Evolutionary conservation across 2,888 invertebrate genomes (phyloP).

Genomic region (Athetis lepigone): DNA sequence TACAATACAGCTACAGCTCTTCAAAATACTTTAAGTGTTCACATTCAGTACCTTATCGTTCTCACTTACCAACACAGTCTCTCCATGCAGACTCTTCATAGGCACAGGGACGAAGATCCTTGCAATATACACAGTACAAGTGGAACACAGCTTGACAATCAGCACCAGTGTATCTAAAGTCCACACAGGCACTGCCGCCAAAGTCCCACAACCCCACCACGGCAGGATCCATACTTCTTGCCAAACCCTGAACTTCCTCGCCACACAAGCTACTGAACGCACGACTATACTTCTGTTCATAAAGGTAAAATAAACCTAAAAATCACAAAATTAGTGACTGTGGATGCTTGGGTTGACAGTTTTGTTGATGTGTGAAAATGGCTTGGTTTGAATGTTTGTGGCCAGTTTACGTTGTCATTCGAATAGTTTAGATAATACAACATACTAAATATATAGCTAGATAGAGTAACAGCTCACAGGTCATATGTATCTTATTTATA

Average conservation of each 20-base stretch:
- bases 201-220: constrained; percentile 84
- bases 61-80: constrained; percentile 81
- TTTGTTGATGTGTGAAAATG: background rate
- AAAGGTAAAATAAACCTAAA: constrained; percentile 72
- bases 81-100: constrained; percentile 84
- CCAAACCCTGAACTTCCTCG: constrained; percentile 81
- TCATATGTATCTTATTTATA: no score
- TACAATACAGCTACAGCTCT: no score
- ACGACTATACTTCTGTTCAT: constrained; percentile 83
- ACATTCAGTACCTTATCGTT: background rate
- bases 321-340: constrained; percentile 52
- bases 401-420: constrained; percentile 4
- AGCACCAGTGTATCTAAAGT: constrained; percentile 81
- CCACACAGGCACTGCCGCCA: constrained; percentile 81
- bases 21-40: no score
- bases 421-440: no score
- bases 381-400: background rate
- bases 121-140: constrained; percentile 76
- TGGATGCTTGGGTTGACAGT: constrained; percentile 45
- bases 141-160: constrained; percentile 80
- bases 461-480: no score
- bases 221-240: constrained; percentile 86
- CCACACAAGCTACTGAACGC: constrained; percentile 76
- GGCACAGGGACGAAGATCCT: constrained; percentile 80
- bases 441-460: no score